These are phyloP conservation scores for Helogale parvula DNA, from an alignment of 2,113 vertebrate species.

Conservation along the genomic window DNA sequence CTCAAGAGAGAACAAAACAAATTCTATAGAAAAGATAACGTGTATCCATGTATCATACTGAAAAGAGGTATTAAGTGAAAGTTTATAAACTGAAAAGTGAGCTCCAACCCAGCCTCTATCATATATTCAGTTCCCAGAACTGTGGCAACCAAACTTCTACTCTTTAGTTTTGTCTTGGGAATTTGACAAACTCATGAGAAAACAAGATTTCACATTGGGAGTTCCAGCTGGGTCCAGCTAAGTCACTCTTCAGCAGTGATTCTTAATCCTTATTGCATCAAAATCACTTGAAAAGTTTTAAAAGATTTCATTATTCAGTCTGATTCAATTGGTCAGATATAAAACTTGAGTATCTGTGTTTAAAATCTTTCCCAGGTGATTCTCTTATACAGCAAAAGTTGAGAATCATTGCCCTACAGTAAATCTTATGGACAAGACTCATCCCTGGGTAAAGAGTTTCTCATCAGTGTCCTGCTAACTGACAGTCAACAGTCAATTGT, in stretches of 20 bases:
- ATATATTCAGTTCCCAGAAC: neutral
- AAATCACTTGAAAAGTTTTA: neutral
- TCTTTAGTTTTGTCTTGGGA: neutral
- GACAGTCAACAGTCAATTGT: neutral
- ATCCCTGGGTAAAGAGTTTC: neutral
- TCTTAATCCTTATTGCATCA: neutral
- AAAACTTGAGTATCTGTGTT: neutral
- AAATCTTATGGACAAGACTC: neutral
- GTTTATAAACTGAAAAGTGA: neutral
- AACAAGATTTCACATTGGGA: neutral
- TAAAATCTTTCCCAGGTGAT: neutral
- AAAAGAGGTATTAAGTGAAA: neutral
- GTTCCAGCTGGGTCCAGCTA: neutral
- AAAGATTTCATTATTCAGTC: neutral
- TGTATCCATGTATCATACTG: no score
- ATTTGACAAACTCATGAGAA: neutral
- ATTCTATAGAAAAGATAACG: neutral
- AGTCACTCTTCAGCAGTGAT: neutral
- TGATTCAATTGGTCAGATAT: neutral
- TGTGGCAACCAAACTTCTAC: neutral
- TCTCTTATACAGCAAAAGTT: neutral
- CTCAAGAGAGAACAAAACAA: neutral
- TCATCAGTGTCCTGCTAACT: neutral
- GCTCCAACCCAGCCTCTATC: neutral
- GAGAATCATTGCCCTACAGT: neutral